Evolutionary conservation across 2,888 invertebrate genomes (phyloP), one percentile per base, ranked within the genome.

Genomic region (Linnaemya tessellans): DNA sequence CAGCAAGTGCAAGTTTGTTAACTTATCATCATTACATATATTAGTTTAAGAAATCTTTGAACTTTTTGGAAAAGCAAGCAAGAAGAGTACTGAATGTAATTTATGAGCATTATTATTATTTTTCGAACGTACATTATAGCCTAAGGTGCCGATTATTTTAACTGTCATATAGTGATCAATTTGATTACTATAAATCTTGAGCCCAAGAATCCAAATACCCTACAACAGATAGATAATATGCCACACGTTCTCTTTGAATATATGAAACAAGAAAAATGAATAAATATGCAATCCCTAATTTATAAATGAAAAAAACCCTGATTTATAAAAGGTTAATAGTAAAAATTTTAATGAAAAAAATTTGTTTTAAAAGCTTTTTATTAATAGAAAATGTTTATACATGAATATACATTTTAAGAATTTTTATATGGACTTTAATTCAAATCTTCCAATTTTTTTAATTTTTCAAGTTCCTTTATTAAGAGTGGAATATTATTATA

Each of bases 1-100:
- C 38, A 65, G 71, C 75, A 80, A 84, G 80, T 85, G 79, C 38
- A 68, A 68, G 71, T 75, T 58, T 58, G 51, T 13, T 71, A 56
- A 64, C 56, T 41, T 68, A 68, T 80, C 65, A 78, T 80, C 20
- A 41, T 74, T 62, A 77, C 4, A 25, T 49, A 60, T 54, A 64
- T 41, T 10, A 43, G 30, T 41, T 71, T 49, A 25, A 7, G 13
- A 51, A 25, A 41, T n/a, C 22, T 20, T 60, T 41, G 4, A 41
- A 20, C 64, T 51, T 51, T 65, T 43, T 10, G 10, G n/a, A 15
- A n/a, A 46, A 20, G 7, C 25, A 20, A 13, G 18, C 49, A 38
- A 43, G 25, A 20, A 5, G 9, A 73, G 22, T 43, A 18, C 10
- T 18, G 56, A 11, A 18, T 77, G 8, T 35, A 56, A 25, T 35